Conservation (phyloP, 1,140 invertebrate species). For the Pygmarrhopalites habei region DNA sequence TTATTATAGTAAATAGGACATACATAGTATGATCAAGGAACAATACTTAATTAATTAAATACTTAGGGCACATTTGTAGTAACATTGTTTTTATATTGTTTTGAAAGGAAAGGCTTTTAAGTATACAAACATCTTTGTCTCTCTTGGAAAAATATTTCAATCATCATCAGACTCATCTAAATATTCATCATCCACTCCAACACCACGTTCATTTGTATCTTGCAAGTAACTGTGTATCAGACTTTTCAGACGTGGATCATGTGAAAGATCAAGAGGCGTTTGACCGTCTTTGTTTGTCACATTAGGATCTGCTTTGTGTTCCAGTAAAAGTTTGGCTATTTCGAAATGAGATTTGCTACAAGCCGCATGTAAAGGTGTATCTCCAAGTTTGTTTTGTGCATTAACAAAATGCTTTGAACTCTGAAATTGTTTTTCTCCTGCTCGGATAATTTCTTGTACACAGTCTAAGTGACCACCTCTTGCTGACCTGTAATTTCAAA, state of each 20-base stretch:
- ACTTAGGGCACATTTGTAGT: too few relatives aligned
- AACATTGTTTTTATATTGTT: too few relatives aligned
- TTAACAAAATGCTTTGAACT: conserved; percentile 46
- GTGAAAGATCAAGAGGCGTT: conserved; percentile 51
- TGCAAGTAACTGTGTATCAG: conserved; percentile 38
- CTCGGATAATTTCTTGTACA: conserved; percentile 45
- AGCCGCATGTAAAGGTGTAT: conserved; percentile 55
- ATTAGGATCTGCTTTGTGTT: conserved; percentile 51
- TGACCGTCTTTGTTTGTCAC: conserved; percentile 52
- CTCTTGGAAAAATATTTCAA: too few relatives aligned
- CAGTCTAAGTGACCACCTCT: conserved; percentile 49
- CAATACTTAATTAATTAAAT: too few relatives aligned
- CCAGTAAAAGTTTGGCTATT: conserved; percentile 54
- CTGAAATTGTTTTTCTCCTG: conserved; percentile 16
- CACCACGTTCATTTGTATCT: not conserved
- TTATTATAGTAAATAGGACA: too few relatives aligned
- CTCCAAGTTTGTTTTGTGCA: conserved; percentile 55
- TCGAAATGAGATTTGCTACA: conserved; percentile 54
- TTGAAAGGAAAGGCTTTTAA: too few relatives aligned
- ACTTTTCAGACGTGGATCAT: conserved; percentile 45
- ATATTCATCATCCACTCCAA: not conserved
- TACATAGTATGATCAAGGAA: too few relatives aligned
- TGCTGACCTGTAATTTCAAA: conserved; percentile 14
- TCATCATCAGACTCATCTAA: not conserved
- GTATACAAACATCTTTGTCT: too few relatives aligned